Conservation (phyloP, 2,113 vertebrate genomes). For the Archilochus colubris region DNA sequence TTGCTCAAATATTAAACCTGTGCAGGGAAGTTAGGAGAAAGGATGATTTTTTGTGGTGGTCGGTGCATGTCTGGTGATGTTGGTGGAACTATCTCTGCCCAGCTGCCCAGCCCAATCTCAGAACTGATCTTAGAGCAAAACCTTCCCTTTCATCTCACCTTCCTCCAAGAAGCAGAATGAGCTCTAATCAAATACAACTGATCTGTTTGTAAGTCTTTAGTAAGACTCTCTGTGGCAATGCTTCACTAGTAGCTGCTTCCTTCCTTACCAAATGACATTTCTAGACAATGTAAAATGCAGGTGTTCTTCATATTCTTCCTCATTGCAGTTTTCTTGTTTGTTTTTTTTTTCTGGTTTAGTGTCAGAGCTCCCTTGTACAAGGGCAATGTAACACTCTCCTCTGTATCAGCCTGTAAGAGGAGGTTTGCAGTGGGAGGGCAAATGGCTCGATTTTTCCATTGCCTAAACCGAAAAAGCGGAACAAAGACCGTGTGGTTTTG, state of each 20-base stretch:
- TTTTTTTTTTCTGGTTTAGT: neutral
- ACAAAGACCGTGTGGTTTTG: slow-evolving; percentile 19
- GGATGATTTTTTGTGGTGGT: neutral
- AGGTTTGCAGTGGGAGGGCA: neutral
- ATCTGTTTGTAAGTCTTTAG: neutral
- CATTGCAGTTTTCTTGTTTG: neutral
- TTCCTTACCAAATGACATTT: neutral
- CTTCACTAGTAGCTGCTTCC: neutral
- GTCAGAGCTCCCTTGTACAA: neutral
- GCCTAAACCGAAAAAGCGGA: slow-evolving; percentile 67
- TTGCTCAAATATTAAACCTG: neutral
- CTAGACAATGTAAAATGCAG: neutral
- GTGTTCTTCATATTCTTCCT: neutral
- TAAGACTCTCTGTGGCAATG: neutral
- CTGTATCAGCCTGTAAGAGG: neutral
- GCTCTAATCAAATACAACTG: neutral
- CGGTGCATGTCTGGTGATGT: neutral
- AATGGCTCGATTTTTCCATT: slow-evolving; percentile 69
- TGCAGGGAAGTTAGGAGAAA: neutral
- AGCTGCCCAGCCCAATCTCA: neutral
- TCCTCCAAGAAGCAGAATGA: neutral
- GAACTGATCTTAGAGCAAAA: neutral
- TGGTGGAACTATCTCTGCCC: neutral
- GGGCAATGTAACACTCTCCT: neutral
- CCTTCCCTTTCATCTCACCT: neutral